A percentile compares a stretch with the other conserved stretches of the same genome.
Evolutionary conservation across 2,888 invertebrate species (phyloP).

Genomic region (Leistus spinibarbis): DNA sequence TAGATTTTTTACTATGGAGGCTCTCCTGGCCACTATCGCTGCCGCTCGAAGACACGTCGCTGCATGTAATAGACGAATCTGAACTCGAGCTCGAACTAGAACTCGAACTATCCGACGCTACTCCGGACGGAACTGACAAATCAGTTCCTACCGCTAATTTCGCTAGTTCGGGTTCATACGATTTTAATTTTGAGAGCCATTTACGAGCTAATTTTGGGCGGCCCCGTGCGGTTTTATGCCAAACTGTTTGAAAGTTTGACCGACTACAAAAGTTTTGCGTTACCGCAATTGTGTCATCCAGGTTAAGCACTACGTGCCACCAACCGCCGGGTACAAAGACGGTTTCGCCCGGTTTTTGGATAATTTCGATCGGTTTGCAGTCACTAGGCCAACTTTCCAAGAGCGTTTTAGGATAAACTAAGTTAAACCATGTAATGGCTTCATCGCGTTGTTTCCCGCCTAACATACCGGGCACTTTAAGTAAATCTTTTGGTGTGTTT

Average conservation of each 20-base stretch:
- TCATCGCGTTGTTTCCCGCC: constrained; percentile 99
- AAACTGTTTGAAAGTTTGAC: constrained; percentile 96
- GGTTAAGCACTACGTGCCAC: constrained; percentile 99
- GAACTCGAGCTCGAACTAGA: constrained; percentile 76
- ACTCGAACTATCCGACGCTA: constrained; percentile 94
- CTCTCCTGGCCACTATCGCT: constrained; percentile 86
- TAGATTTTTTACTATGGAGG: constrained; percentile 77
- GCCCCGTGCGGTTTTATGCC: constrained; percentile 97
- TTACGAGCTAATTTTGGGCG: constrained; percentile 94
- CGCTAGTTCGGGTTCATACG: constrained; percentile 79
- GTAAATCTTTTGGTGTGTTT: constrained; percentile 89
- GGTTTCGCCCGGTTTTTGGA: constrained; percentile 95
- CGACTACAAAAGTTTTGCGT: constrained; percentile 97
- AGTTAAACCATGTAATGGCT: constrained; percentile 97
- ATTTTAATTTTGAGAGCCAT: constrained; percentile 70
- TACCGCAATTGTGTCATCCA: constrained; percentile 95
- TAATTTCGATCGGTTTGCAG: constrained; percentile 90
- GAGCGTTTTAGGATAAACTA: constrained; percentile 93
- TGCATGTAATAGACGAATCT: constrained; percentile 52
- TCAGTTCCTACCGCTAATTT: constrained; percentile 83
- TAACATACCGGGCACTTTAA: constrained; percentile 87
- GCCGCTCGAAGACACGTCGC: constrained; percentile 11
- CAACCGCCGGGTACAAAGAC: constrained; percentile 99
- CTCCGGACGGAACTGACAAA: constrained; percentile 82
- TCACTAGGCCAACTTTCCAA: constrained; percentile 88